These are phyloP conservation scores for Drosophila nr. fundita DNA, from an alignment of 2,888 invertebrate species.

Conservation along the genomic window DNA sequence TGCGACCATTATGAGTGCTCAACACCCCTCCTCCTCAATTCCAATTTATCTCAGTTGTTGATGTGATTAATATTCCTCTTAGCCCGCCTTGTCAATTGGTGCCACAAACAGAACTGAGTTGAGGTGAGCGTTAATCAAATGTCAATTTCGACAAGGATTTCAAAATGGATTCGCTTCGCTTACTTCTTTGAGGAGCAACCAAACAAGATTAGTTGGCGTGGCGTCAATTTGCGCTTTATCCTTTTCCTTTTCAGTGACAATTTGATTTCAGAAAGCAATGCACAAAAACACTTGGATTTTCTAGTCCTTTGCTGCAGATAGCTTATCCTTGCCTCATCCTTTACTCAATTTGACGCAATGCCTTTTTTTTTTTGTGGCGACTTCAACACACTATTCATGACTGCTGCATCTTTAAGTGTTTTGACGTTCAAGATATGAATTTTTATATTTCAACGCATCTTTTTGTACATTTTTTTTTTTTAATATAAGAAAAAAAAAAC, in stretches of 20 bases:
- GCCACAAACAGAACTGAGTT: conserved; percentile 4
- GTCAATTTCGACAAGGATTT: conserved; percentile 63
- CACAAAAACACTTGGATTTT: neutral
- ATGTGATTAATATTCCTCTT: conserved; percentile 60
- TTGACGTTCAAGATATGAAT: neutral
- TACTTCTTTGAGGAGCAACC: conserved; percentile 8
- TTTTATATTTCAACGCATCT: neutral
- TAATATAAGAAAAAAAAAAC: neutral
- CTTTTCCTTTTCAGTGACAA: conserved; percentile 36
- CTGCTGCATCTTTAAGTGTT: neutral
- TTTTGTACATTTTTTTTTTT: neutral
- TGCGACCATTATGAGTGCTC: conserved; percentile 16
- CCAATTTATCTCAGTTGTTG: conserved; percentile 38
- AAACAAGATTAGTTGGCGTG: conserved; percentile 27
- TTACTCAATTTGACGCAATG: neutral
- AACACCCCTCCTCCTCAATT: neutral
- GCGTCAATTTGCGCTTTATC: conserved; percentile 33
- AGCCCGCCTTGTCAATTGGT: conserved; percentile 20
- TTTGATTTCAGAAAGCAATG: neutral
- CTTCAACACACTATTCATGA: neutral
- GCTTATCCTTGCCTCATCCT: neutral
- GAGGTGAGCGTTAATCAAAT: conserved; percentile 66
- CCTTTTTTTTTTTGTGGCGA: neutral
- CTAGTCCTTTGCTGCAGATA: neutral
- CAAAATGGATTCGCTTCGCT: conserved; percentile 27